phyloP scores from a whole-genome alignment of 1,140 invertebrate genomes.

The Popillia japonica region DNA sequence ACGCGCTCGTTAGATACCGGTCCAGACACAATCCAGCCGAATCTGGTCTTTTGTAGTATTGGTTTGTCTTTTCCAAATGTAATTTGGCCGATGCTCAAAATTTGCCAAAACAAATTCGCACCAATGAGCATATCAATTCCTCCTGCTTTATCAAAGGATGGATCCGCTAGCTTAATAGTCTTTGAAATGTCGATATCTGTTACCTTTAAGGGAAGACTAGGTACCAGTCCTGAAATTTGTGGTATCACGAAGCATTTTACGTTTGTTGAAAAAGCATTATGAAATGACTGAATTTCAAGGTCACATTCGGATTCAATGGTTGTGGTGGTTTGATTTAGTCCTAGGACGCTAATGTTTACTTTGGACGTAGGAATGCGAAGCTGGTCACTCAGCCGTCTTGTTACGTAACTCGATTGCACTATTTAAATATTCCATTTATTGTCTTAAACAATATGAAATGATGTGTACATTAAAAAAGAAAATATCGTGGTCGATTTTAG shows the following conservation, averaged over 20 bases:
- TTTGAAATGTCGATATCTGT: constrained; percentile 45
- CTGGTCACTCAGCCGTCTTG: background rate
- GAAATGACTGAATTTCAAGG: background rate
- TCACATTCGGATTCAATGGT: constrained; percentile 8
- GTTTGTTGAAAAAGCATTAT: constrained; percentile 36
- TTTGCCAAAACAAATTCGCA: constrained; percentile 47
- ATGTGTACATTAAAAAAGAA: too few species aligned
- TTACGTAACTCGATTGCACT: constrained; percentile 13
- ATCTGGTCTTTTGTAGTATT: constrained; percentile 52
- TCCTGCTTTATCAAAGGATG: constrained; percentile 44
- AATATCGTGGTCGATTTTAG: too few species aligned
- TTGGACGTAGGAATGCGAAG: background rate
- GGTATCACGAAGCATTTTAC: constrained; percentile 41
- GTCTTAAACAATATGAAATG: too few species aligned
- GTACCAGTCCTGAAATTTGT: constrained; percentile 44
- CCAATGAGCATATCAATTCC: constrained; percentile 52
- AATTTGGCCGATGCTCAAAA: constrained; percentile 50
- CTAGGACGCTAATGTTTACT: background rate
- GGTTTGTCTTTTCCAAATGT: constrained; percentile 47
- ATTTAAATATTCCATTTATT: too few species aligned
- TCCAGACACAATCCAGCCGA: constrained; percentile 55
- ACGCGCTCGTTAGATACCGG: constrained; percentile 1
- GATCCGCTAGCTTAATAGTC: constrained; percentile 50
- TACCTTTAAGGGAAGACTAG: constrained; percentile 36
- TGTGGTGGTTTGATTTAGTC: background rate